Evolutionary conservation across 1,140 invertebrate genomes (phyloP), one percentile per base, ranked within the genome.

Genomic region (Sogatella furcifera): DNA sequence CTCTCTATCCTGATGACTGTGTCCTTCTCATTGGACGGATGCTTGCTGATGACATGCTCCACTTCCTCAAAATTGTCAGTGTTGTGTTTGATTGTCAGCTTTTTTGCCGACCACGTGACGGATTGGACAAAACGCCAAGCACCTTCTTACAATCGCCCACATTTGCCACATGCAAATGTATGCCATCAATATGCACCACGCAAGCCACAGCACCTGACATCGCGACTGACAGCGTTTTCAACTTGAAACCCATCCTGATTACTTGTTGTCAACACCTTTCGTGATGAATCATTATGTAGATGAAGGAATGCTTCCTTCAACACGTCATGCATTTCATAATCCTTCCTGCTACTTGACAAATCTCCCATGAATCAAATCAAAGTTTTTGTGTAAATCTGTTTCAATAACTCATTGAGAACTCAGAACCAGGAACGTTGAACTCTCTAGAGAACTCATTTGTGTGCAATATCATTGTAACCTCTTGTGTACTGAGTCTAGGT

Each of bases 101-200:
- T 84, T 66, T 88, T 88, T 3, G 89, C 83, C 55, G 81, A 76
- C 90, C 92, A 94, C 5, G 69, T 76, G 62, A 84, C 5, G 80
- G 83, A 70, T 92, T 89, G 49, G 80, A 83, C 52, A 87, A 75
- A 2, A 85, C 79, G 15, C 95, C 95, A 46, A 98, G 67, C 4
- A 98, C 91, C 13, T 92, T 94, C 71, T 75, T 84, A 72, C 92
- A 95, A 74, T 98, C 95, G 0, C 95, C 95, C 28, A 87, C 82
- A 76, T 87, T 92, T 2, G 93, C 94, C 14, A 97, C 78, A 72
- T 95, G 86, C 52, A 97, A 72, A 76, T 96, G 84, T 31, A 85
- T 82, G 0, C 88, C 90, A 67, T 91, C 84, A 52, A 97, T 80
- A 68, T 94, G 90, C 6, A 89, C 86, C 42, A 97, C 80, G 70